These are phyloP conservation scores for Drosophila merina DNA, from an alignment of 2,888 invertebrate genomes.

Conservation along the genomic window DNA sequence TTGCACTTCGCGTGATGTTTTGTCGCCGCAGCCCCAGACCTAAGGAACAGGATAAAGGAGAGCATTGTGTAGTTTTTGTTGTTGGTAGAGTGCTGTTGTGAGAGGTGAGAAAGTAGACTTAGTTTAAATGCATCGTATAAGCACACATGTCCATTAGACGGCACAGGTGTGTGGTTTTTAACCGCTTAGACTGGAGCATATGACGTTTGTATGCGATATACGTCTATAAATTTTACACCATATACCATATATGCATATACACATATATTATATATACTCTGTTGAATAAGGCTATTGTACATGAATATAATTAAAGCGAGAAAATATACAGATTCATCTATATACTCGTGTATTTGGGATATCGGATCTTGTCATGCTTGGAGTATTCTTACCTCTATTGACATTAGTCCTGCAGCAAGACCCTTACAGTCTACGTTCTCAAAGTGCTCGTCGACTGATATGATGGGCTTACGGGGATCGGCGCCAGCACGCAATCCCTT, in stretches of 20 bases:
- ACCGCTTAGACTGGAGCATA: constrained; percentile 64
- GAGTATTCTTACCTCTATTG: constrained; percentile 86
- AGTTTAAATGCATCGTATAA: constrained; percentile 44
- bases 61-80: constrained; percentile 59
- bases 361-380: too few species aligned
- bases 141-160: constrained; percentile 36
- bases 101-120: constrained; percentile 70
- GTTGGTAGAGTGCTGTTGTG: constrained; percentile 62
- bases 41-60: constrained; percentile 71
- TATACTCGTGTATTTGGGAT: too few species aligned
- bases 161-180: constrained; percentile 34
- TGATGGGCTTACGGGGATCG: constrained; percentile 90
- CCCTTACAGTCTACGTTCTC: constrained; percentile 88
- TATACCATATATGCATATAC: constrained; percentile 41
- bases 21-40: constrained; percentile 95
- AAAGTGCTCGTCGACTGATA: constrained; percentile 90
- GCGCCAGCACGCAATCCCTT: constrained; percentile 92
- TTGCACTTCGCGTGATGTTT: constrained; percentile 91
- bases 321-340: not conserved
- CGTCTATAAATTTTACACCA: constrained; percentile 64
- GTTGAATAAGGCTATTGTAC: constrained; percentile 65
- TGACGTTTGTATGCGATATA: constrained; percentile 52
- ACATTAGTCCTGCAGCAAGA: constrained; percentile 87
- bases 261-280: constrained; percentile 59
- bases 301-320: constrained; percentile 48